Percentiles rank a stretch among this genome's conserved stretches.
phyloP scores from a whole-genome alignment of 2,797 vertebrate species.

The Trematomus bernacchii region DNA sequence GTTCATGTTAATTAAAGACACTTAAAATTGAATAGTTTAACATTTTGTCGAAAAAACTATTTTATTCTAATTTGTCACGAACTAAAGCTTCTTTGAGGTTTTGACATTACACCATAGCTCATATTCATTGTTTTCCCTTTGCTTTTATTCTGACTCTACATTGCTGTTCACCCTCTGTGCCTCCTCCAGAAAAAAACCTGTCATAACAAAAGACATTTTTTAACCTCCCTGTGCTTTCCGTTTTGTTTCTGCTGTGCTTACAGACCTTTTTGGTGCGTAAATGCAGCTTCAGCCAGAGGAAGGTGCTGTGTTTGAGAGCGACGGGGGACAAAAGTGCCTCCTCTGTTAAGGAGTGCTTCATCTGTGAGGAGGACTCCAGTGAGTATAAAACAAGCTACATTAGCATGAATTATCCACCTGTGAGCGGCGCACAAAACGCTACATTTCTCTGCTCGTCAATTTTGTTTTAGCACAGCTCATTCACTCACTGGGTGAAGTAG shows the following conservation, averaged over 20 bases:
- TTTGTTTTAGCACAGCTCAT: conserved; percentile 1
- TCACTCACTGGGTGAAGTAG: conserved; percentile 14
- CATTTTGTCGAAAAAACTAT: background rate
- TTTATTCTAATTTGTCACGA: background rate
- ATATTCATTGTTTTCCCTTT: background rate
- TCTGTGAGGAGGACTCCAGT: conserved; percentile 90
- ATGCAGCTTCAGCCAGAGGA: conserved; percentile 88
- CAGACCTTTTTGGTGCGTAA: conserved; percentile 93
- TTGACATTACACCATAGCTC: no score
- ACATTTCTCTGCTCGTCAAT: background rate
- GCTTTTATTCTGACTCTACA: background rate
- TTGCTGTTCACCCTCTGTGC: conserved; percentile 23
- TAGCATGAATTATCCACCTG: background rate
- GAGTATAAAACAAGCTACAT: conserved; percentile 66
- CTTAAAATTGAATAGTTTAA: no score
- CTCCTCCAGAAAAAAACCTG: background rate
- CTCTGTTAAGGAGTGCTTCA: conserved; percentile 87
- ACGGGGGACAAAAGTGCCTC: conserved; percentile 83
- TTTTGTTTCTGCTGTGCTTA: conserved; percentile 18
- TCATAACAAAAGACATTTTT: background rate
- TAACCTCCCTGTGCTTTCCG: background rate
- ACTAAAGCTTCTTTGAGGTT: background rate
- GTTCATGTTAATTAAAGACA: no score
- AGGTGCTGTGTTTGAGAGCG: conserved; percentile 88
- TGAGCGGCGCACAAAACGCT: background rate